Evolutionary conservation across 2,797 vertebrate genomes (phyloP).

Genomic region (Muraenolepis orangiensis): DNA sequence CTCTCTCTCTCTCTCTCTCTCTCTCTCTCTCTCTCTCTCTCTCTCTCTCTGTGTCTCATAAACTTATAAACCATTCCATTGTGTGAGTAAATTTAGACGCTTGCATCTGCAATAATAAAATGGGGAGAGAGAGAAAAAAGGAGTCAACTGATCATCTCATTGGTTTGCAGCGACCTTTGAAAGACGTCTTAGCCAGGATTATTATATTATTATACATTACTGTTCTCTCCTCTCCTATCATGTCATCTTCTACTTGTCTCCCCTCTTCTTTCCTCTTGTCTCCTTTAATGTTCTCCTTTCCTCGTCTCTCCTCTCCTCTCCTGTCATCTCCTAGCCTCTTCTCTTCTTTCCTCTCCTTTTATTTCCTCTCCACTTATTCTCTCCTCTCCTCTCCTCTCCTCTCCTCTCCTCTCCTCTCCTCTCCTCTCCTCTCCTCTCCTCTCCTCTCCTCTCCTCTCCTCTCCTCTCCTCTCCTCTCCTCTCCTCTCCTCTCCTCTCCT

Average conservation of each 20-base stretch:
- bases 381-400: not conserved
- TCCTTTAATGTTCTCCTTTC: slow-evolving; percentile 40
- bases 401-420: not conserved
- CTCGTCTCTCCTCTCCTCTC: not conserved
- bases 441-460: slow-evolving; percentile 5
- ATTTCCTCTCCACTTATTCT: not conserved
- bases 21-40: no score
- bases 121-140: slow-evolving; percentile 7
- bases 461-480: slow-evolving; percentile 1
- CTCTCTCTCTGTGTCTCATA: no score
- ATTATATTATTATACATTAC: slow-evolving; percentile 51
- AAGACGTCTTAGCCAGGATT: slow-evolving; percentile 50
- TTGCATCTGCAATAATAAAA: slow-evolving; percentile 28
- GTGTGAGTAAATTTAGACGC: slow-evolving; percentile 58
- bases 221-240: slow-evolving; percentile 37
- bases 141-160: slow-evolving; percentile 42
- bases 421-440: no score
- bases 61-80: slow-evolving; percentile 69
- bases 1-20: no score
- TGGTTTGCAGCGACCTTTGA: slow-evolving; percentile 47
- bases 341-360: not conserved
- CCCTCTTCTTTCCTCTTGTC: slow-evolving; percentile 13
- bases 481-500: not conserved
- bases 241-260: slow-evolving; percentile 26
- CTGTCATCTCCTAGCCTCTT: not conserved